Percentiles rank a stretch among this genome's conserved stretches.
Evolutionary conservation across 64 coral and sea anemone genomes (phyloP).

Genomic region (Actinia equina): DNA sequence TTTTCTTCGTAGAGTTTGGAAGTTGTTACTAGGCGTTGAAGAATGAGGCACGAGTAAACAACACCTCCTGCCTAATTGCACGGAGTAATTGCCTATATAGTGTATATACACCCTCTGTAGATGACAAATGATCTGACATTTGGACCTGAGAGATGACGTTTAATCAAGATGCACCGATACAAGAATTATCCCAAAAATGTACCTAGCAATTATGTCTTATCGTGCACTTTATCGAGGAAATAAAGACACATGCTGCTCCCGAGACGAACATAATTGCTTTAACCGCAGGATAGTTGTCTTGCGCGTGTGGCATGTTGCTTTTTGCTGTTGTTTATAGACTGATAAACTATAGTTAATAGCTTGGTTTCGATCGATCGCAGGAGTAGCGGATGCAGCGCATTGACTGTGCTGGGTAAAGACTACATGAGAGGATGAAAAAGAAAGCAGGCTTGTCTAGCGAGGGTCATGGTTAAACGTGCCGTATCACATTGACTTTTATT

Average conservation of each 20-base stretch:
- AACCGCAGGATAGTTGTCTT: slow-evolving; percentile 1
- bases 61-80: neutral
- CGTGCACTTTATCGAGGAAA: slow-evolving; percentile 6
- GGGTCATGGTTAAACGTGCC: slow-evolving; percentile 10
- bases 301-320: slow-evolving; percentile 5
- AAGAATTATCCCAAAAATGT: slow-evolving; percentile 21
- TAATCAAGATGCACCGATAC: slow-evolving; percentile 21
- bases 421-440: neutral
- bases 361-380: neutral
- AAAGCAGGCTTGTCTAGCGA: slow-evolving; percentile 17
- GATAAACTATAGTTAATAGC: neutral
- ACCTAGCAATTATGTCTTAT: slow-evolving; percentile 6
- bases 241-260: neutral
- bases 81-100: slow-evolving; percentile 15
- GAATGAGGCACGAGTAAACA: slow-evolving; percentile 1
- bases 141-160: slow-evolving; percentile 9
- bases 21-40: slow-evolving; percentile 1
- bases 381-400: neutral
- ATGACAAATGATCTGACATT: slow-evolving; percentile 11
- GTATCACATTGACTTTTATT: slow-evolving; percentile 20
- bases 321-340: slow-evolving; percentile 10
- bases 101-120: slow-evolving; percentile 13
- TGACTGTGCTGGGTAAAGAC: neutral
- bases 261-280: slow-evolving; percentile 3
- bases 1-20: neutral